phyloP scores from a whole-genome alignment of 2,113 vertebrate species.

The Puma concolor region DNA sequence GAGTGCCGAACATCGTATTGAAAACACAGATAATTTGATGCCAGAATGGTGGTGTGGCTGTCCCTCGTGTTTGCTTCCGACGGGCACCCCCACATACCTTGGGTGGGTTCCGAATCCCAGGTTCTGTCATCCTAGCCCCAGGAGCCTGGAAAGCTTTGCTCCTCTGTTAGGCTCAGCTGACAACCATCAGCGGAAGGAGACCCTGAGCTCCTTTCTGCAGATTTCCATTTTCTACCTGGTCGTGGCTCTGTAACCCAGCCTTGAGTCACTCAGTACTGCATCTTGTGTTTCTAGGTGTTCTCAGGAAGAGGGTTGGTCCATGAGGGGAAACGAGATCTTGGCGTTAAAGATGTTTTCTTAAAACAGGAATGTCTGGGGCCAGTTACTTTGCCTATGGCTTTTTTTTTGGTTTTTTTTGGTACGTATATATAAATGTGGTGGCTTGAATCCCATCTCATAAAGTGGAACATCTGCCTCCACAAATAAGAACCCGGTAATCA shows the following conservation, averaged over 20 bases:
- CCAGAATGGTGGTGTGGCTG: rapidly evolving
- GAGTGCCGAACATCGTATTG: neutral
- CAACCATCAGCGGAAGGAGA: rapidly evolving
- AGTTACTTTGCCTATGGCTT: rapidly evolving
- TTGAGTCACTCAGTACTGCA: rapidly evolving
- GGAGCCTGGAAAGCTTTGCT: too few relatives aligned
- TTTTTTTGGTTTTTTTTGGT: too few relatives aligned
- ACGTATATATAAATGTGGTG: too few relatives aligned
- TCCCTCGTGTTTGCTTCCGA: rapidly evolving
- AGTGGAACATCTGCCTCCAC: too few relatives aligned
- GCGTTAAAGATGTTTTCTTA: rapidly evolving
- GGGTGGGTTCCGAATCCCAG: too few relatives aligned
- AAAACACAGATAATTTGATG: neutral
- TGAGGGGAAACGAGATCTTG: neutral
- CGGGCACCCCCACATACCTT: neutral
- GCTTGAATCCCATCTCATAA: neutral
- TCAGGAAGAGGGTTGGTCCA: neutral
- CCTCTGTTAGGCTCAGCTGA: rapidly evolving
- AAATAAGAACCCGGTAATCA: rapidly evolving
- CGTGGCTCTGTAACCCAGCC: neutral
- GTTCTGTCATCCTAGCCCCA: rapidly evolving
- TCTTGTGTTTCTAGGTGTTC: rapidly evolving
- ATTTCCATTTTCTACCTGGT: neutral
- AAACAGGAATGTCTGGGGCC: rapidly evolving
- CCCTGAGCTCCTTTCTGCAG: rapidly evolving